Evolutionary conservation across 1,140 invertebrate species (phyloP).

Genomic region (Philopotamus ludificatus): DNA sequence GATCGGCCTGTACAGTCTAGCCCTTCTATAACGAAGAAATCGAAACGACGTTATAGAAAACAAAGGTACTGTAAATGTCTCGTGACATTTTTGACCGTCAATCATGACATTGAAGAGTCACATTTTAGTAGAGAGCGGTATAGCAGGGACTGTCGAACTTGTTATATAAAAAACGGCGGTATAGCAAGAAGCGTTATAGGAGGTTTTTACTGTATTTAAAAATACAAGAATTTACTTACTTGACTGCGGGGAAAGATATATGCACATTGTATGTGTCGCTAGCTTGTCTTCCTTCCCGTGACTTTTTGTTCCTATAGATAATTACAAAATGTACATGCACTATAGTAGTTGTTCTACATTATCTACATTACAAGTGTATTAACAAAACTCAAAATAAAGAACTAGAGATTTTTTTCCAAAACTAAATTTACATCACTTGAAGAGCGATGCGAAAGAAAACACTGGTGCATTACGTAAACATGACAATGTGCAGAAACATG

Average conservation of each 20-base stretch:
- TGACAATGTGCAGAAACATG: not conserved
- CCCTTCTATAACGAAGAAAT: too few species aligned
- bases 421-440: not conserved
- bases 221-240: too few species aligned
- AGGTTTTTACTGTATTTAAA: not conserved
- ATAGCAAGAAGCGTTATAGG: too few species aligned
- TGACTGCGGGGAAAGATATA: conserved; percentile 87
- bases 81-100: too few species aligned
- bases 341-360: conserved; percentile 27
- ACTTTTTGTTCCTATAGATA: conserved; percentile 54
- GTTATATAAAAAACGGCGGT: too few species aligned
- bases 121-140: too few species aligned
- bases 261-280: conserved; percentile 84
- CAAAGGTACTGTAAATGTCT: too few species aligned
- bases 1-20: too few species aligned
- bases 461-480: not conserved
- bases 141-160: too few species aligned
- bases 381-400: not conserved
- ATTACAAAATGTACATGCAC: conserved; percentile 52
- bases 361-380: conserved; percentile 1
- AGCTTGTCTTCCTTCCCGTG: conserved; percentile 65
- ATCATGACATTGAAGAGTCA: too few species aligned
- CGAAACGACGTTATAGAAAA: too few species aligned
- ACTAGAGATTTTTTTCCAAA: not conserved
- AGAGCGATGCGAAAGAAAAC: not conserved